Evolutionary conservation across 2,888 invertebrate species (phyloP).

Genomic region (Rhagonycha lutea): DNA sequence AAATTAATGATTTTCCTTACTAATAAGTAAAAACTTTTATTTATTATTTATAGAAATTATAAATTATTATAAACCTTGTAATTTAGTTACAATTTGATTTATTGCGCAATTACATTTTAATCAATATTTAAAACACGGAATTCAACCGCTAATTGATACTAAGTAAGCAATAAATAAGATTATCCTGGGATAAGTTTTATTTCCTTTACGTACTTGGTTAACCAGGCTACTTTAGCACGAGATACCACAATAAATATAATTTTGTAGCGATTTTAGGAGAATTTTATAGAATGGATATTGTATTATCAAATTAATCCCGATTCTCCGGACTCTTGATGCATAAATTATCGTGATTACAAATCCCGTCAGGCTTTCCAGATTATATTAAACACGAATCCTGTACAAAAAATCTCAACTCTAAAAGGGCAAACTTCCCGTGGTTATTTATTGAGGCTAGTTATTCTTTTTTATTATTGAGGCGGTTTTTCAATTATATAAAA

Average conservation of each 20-base stretch:
- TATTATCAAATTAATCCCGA: neutral
- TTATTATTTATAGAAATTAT: neutral
- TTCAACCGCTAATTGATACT: neutral
- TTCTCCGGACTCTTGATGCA: neutral
- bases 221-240: neutral
- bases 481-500: neutral
- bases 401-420: neutral
- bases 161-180: neutral
- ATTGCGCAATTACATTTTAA: neutral
- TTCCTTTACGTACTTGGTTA: neutral
- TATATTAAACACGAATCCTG: neutral
- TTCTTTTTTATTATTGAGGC: neutral
- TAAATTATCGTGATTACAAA: neutral
- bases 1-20: neutral
- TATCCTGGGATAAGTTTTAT: neutral
- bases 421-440: neutral
- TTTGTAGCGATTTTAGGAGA: neutral
- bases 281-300: neutral
- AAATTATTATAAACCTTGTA: neutral
- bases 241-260: neutral
- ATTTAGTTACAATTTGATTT: neutral
- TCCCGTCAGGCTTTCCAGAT: neutral
- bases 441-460: neutral
- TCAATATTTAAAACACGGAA: neutral
- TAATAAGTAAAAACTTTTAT: neutral